Evolutionary conservation across 53 echinoderm and acorn worm species (phyloP).

Genomic region (Holothuria scabra): DNA sequence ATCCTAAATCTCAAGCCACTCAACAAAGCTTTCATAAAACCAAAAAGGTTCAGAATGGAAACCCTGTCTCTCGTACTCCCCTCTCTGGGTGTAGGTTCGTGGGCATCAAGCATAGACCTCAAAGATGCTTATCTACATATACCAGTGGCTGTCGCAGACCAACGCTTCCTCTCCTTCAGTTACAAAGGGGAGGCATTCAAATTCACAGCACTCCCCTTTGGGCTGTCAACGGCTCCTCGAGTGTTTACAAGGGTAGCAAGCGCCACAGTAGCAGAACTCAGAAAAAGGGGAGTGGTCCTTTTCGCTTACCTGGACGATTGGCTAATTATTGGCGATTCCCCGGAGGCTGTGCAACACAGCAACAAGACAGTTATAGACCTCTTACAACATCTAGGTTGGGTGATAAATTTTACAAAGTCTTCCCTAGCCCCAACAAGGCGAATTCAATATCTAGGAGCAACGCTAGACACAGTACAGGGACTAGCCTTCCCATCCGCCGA

Average conservation of each 20-base stretch:
- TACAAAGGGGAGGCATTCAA: neutral
- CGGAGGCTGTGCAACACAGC: neutral
- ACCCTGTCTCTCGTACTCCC: neutral
- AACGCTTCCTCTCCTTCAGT: neutral
- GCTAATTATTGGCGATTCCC: neutral
- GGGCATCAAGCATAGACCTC: conserved; percentile 20
- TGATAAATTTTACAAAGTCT: no score
- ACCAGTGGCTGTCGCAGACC: neutral
- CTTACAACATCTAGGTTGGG: no score
- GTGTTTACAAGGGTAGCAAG: neutral
- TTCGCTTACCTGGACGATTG: conserved; percentile 17
- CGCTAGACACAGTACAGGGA: no score
- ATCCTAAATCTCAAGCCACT: neutral
- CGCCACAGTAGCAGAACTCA: no score
- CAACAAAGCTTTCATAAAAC: neutral
- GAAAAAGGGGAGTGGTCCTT: neutral
- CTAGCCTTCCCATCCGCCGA: no score
- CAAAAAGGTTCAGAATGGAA: neutral
- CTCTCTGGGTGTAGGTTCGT: neutral
- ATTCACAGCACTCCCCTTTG: neutral
- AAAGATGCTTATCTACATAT: no score
- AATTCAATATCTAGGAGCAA: no score
- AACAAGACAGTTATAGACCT: no score
- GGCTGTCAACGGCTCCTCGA: neutral
- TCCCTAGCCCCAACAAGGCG: no score